Evolutionary conservation across 30 jellyfish, hydroid and myxozoan species (phyloP).

Genomic region (Catostylus mosaicus): DNA sequence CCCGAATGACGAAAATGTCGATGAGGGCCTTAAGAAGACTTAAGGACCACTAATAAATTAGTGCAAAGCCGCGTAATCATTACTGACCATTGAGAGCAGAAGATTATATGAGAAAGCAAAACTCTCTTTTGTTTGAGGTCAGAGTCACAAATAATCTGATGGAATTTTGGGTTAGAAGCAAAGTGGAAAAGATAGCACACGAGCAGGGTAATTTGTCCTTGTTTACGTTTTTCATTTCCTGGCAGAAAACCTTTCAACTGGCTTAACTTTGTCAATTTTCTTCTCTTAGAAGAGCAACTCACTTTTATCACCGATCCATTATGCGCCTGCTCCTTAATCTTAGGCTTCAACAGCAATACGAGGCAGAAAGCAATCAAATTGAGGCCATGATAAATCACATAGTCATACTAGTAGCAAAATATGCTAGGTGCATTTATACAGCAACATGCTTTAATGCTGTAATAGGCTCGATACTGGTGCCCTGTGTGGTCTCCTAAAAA

Average conservation of each 20-base stretch:
- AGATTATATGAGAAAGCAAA: neutral
- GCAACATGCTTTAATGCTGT: too few relatives aligned
- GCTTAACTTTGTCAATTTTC: too few relatives aligned
- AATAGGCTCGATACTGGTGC: too few relatives aligned
- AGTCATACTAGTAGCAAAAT: too few relatives aligned
- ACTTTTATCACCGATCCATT: too few relatives aligned
- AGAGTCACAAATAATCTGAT: neutral
- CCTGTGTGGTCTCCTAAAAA: too few relatives aligned
- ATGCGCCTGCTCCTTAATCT: too few relatives aligned
- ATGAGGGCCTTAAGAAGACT: slow-evolving; percentile 4
- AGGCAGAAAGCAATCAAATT: too few relatives aligned
- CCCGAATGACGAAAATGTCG: slow-evolving; percentile 3
- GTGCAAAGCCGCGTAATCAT: slow-evolving; percentile 6
- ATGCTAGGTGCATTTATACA: too few relatives aligned
- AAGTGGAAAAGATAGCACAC: neutral
- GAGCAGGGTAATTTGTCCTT: neutral
- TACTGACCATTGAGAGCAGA: neutral
- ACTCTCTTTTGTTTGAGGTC: neutral
- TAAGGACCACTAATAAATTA: slow-evolving; percentile 24
- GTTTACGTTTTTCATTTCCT: neutral
- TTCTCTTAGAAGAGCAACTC: too few relatives aligned
- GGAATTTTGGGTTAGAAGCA: neutral
- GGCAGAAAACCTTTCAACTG: neutral
- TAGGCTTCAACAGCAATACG: too few relatives aligned
- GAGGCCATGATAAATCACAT: too few relatives aligned